Evolutionary conservation across 2,888 invertebrate species (phyloP).

Genomic region (Lysandra coridon): DNA sequence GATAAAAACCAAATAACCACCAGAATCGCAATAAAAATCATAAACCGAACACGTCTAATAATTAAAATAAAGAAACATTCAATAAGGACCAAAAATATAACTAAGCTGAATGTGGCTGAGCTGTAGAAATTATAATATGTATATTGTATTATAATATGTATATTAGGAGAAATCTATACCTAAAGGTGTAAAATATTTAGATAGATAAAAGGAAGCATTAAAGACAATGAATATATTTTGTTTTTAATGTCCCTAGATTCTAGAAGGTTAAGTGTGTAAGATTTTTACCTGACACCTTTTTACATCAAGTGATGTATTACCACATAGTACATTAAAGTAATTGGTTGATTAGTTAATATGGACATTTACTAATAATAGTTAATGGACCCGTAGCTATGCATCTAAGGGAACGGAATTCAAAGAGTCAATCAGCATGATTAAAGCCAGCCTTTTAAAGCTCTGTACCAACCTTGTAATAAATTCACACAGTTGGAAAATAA

Average conservation of each 20-base stretch:
- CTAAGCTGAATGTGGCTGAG: background rate
- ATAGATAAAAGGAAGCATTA: too few relatives aligned
- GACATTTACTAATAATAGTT: background rate
- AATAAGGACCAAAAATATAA: background rate
- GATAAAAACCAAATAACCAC: background rate
- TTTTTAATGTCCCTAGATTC: background rate
- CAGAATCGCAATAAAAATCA: background rate
- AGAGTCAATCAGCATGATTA: background rate
- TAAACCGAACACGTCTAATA: background rate
- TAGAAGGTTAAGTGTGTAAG: background rate
- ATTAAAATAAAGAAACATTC: background rate
- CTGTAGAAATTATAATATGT: background rate
- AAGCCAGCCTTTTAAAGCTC: conserved; percentile 7
- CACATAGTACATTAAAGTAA: background rate
- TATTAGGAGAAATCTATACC: background rate
- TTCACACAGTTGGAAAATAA: background rate
- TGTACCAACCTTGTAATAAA: background rate
- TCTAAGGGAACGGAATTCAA: conserved; percentile 3
- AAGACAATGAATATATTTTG: background rate
- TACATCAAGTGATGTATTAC: background rate
- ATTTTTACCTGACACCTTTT: background rate
- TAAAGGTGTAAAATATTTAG: too few relatives aligned
- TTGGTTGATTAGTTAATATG: background rate
- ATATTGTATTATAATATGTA: too few relatives aligned
- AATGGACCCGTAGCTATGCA: background rate